Base-by-base conservation (phyloP, 2,113 vertebrate species). In the Romanogobio albipinnatus region DNA sequence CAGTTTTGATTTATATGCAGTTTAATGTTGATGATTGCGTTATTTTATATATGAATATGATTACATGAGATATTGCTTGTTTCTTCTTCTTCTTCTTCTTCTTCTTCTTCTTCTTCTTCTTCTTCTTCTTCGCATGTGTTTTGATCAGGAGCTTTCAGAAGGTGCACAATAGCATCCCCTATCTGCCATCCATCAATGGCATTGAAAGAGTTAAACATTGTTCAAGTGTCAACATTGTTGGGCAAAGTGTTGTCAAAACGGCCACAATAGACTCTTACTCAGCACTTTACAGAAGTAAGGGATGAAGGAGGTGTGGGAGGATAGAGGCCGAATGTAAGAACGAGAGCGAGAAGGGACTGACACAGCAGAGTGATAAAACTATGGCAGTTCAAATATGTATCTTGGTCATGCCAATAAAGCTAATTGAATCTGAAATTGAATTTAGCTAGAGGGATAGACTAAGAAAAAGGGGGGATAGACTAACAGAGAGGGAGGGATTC, bases 391-490 rank as follows among this genome's bases (percentile, higher is more conserved):
- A 87, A 76, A 91, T 90, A 91, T 90, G 87, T 88, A 85, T 86
- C 66, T 13, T 87, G 89, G 89, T 61, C 85, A 90, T 82, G 88
- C 90, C 89, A 91, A 91, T 84, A 91, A 88, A 90, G 86, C 84
- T 59, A 81, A 82, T 87, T 85, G 86, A 82, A 83, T 83, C 83
- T 83, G 87, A 82, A 85, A 87, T 82, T 86, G 80, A 87, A 86
- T 86, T 79, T 81, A 77, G 82, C 77, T 82, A 86, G 81, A 19
- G 85, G 76, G 88, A 89, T 81, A 43, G 9, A 84, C 45, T 66
- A 70, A 85, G 59, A 76, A 83, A 74, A 73, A 59, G 80, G 24
- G 29, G 29, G n/a, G 43, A 59, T 11, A 80, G 85, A 90, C 73
- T 51, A 86, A 86, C 87, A 70, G 82, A 9, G 39, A 26, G 81